These are phyloP conservation scores for Chelonus insularis DNA, from an alignment of 1,140 invertebrate species.

Conservation along the genomic window DNA sequence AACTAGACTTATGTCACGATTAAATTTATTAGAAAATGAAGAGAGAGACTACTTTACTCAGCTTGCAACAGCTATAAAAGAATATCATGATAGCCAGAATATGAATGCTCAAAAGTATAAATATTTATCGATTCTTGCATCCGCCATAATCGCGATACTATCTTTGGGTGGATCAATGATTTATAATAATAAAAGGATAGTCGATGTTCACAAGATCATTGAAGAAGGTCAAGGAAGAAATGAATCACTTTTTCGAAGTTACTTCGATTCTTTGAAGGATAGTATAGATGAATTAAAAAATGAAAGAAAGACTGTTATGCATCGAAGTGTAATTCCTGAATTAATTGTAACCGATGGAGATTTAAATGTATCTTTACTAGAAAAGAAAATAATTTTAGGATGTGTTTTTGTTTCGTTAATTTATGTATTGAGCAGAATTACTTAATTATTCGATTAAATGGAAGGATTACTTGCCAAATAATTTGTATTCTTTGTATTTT, in stretches of 20 bases:
- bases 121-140: constrained; percentile 53
- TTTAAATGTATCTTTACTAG: too few species aligned
- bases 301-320: background rate
- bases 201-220: constrained; percentile 42
- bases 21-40: constrained; percentile 46
- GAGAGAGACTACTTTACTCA: constrained; percentile 52
- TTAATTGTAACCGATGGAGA: background rate
- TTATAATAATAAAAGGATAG: constrained; percentile 50
- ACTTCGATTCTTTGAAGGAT: constrained; percentile 36
- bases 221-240: constrained; percentile 39
- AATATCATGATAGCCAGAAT: constrained; percentile 55
- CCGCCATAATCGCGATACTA: constrained; percentile 44
- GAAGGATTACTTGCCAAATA: too few species aligned
- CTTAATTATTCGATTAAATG: too few species aligned
- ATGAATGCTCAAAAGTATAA: constrained; percentile 53
- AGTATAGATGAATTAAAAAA: constrained; percentile 28
- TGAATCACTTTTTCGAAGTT: constrained; percentile 33
- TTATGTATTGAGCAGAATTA: too few species aligned
- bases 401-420: too few species aligned
- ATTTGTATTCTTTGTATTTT: background rate
- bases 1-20: constrained; percentile 35
- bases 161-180: constrained; percentile 50
- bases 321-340: background rate
- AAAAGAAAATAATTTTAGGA: background rate
- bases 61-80: constrained; percentile 54